A percentile compares a stretch with the other conserved stretches of the same genome.
These are phyloP conservation scores for Augochlora pura DNA, from an alignment of 1,140 invertebrate genomes.

Conservation along the genomic window DNA sequence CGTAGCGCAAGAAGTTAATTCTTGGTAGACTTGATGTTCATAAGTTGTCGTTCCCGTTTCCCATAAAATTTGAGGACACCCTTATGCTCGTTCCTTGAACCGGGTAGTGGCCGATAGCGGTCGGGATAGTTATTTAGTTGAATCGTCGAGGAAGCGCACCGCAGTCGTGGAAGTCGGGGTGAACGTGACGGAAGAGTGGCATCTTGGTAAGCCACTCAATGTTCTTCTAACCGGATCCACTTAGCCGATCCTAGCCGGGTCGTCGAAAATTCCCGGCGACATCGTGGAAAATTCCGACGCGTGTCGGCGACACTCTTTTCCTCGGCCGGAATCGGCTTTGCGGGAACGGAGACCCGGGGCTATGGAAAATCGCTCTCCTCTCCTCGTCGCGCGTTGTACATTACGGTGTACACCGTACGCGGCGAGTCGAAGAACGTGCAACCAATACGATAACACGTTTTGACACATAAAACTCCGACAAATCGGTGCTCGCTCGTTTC, in stretches of 20 bases:
- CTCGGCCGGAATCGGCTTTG: slow-evolving; percentile 17
- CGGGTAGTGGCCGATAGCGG: too few species aligned
- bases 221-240: slow-evolving; percentile 34
- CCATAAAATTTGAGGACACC: too few species aligned
- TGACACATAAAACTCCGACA: slow-evolving; percentile 62
- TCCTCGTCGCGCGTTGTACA: too few species aligned
- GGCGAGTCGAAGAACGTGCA: slow-evolving; percentile 36
- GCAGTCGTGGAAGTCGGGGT: not conserved
- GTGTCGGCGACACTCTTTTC: slow-evolving; percentile 48
- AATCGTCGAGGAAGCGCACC: not conserved
- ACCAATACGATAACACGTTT: slow-evolving; percentile 61
- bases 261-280: not conserved
- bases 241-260: slow-evolving; percentile 2
- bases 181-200: slow-evolving; percentile 32
- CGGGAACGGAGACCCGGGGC: not conserved
- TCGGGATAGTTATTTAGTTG: too few species aligned
- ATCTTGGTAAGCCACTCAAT: slow-evolving; percentile 38
- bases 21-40: too few species aligned
- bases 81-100: too few species aligned
- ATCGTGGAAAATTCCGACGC: slow-evolving; percentile 37
- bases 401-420: too few species aligned
- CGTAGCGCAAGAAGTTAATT: too few species aligned
- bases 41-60: too few species aligned
- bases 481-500: slow-evolving; percentile 49
- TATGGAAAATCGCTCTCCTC: slow-evolving; percentile 2